These are phyloP conservation scores for Pandemis heparana DNA, from an alignment of 2,888 invertebrate species.

Conservation along the genomic window DNA sequence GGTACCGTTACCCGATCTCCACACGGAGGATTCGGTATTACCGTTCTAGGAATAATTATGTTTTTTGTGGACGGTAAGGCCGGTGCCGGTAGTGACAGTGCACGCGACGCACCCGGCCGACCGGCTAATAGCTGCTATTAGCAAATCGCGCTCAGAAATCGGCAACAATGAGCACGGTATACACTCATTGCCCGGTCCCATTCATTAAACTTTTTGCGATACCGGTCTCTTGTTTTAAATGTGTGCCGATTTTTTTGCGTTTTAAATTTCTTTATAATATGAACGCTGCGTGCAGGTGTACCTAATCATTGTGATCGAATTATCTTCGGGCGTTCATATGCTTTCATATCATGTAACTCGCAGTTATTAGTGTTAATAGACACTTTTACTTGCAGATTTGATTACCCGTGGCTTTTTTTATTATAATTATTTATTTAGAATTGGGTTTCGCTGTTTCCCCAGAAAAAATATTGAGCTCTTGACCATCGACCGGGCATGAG, in stretches of 20 bases:
- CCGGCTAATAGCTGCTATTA: constrained; percentile 79
- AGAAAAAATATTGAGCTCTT: neutral
- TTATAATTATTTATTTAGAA: too few species aligned
- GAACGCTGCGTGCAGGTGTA: constrained; percentile 68
- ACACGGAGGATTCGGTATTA: constrained; percentile 72
- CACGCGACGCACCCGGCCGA: constrained; percentile 67
- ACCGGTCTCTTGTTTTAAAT: constrained; percentile 71
- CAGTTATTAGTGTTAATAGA: constrained; percentile 25
- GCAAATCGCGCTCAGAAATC: constrained; percentile 80
- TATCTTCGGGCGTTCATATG: constrained; percentile 66
- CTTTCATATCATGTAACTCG: constrained; percentile 44
- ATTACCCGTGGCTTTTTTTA: neutral
- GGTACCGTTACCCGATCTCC: constrained; percentile 71
- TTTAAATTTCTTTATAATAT: constrained; percentile 62
- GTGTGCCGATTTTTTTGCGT: constrained; percentile 68
- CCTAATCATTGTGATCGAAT: constrained; percentile 75
- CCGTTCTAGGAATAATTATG: constrained; percentile 81
- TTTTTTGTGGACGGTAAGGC: constrained; percentile 72
- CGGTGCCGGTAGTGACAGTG: constrained; percentile 76
- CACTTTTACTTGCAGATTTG: constrained; percentile 4
- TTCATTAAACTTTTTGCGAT: constrained; percentile 77
- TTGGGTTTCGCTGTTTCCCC: neutral
- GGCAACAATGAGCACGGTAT: constrained; percentile 81
- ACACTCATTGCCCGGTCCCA: constrained; percentile 74
- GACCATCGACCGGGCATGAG: neutral